Evolutionary conservation across 2,888 invertebrate species (phyloP), one percentile per base, ranked within the genome.

Genomic region (Drosophila yooni): DNA sequence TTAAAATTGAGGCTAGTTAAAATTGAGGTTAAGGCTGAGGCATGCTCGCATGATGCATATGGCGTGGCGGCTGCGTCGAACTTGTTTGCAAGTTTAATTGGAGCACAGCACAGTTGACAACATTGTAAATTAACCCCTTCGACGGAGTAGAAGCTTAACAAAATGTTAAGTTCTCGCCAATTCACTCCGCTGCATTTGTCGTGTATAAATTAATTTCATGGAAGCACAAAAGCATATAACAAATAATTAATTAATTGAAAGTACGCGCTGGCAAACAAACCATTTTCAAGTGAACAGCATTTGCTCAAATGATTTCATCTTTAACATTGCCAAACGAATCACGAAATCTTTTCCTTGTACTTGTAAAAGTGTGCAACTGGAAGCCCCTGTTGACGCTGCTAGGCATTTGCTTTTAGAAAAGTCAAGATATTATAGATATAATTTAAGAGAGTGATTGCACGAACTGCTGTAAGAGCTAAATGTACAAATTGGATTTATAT

Each of bases 51-150:
- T 74, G 67, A 57, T 61, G 75, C 62, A 72, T 67, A 54, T 70
- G 73, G 40, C 84, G 70, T 50, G 70, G 61, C 56, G 64, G 50
- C 58, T 50, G 40, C 38, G 48, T 38, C 15, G 48, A 57, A 58
- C 73, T 79, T 83, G 84, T 79, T 83, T 74, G 84, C 71, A 82
- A 84, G 65, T 89, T 86, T 87, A 89, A 86, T 86, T 89, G 81
- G 76, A 76, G 78, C 76, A 69, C 72, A 71, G 59, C 74, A 66
- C 64, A 86, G 76, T 86, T 88, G 89, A 88, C 72, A 76, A 78
- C 76, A 67, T 67, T 72, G 50, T 71, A 70, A 58, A 80, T 73
- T 75, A 40, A 57, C 40, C 46, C 15, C 15, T 46, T 7, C 4
- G 15, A 15, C 3, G 15, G 8, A 40, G 53, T 18, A 53, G 29